Conservation (phyloP, 1,140 invertebrate genomes). For the Venustaconcha ellipsiformis region DNA sequence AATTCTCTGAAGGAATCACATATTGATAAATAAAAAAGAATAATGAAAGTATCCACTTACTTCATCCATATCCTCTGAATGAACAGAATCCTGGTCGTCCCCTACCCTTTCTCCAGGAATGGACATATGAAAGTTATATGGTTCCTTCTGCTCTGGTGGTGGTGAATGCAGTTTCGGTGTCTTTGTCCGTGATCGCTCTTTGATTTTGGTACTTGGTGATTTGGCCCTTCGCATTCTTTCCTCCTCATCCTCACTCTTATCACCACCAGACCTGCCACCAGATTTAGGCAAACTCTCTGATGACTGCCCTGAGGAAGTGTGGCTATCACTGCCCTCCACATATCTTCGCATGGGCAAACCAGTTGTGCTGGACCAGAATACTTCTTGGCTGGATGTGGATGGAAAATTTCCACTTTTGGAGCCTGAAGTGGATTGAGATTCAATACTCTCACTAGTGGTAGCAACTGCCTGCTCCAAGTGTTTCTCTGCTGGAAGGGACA, state of each 20-base stretch:
- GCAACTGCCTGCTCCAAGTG: slow-evolving; percentile 3
- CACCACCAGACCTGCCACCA: slow-evolving; percentile 11
- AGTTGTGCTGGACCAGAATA: slow-evolving; percentile 8
- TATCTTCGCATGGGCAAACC: slow-evolving; percentile 43
- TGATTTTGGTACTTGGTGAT: slow-evolving; percentile 63
- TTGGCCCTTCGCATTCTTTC: slow-evolving; percentile 53
- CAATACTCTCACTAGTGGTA: slow-evolving; percentile 11
- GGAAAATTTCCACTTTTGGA: slow-evolving; percentile 13
- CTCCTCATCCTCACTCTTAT: slow-evolving; percentile 53
- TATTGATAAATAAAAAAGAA: too few relatives aligned
- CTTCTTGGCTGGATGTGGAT: background rate
- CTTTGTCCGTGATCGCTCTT: slow-evolving; percentile 59
- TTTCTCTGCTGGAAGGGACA: slow-evolving; percentile 9
- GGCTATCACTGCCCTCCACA: slow-evolving; percentile 57
- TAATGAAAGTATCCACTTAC: too few relatives aligned
- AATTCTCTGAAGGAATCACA: too few relatives aligned
- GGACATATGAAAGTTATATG: slow-evolving; percentile 24
- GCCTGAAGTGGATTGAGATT: slow-evolving; percentile 7
- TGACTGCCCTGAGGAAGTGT: slow-evolving; percentile 18
- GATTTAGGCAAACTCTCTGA: slow-evolving; percentile 12
- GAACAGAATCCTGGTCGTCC: slow-evolving; percentile 36
- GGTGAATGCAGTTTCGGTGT: slow-evolving; percentile 42
- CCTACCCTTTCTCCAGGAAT: slow-evolving; percentile 25
- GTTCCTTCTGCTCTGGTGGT: slow-evolving; percentile 27
- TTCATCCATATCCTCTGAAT: slow-evolving; percentile 36